These are phyloP conservation scores for Panulirus ornatus DNA, from an alignment of 1,140 invertebrate species.

Conservation along the genomic window DNA sequence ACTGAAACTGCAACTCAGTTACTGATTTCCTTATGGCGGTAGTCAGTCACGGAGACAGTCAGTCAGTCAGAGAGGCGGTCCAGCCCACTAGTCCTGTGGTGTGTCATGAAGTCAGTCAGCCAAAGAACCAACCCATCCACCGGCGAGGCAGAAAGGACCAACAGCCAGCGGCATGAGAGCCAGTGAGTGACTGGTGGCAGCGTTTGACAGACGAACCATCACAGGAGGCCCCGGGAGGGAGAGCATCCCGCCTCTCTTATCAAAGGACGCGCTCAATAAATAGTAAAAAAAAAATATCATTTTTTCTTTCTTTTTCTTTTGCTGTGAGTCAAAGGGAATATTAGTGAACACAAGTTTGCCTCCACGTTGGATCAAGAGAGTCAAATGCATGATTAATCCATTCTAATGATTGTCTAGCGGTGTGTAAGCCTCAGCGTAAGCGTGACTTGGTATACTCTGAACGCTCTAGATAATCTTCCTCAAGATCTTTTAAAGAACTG, in stretches of 20 bases:
- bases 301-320: too few relatives aligned
- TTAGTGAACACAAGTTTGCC: neutral
- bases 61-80: too few relatives aligned
- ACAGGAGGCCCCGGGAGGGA: neutral
- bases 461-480: too few relatives aligned
- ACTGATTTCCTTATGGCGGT: too few relatives aligned
- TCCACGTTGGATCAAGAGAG: neutral
- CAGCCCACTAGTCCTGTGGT: too few relatives aligned
- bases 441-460: too few relatives aligned
- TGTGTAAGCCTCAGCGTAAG: too few relatives aligned
- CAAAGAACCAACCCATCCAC: too few relatives aligned
- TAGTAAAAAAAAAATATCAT: neutral
- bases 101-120: too few relatives aligned
- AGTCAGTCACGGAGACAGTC: too few relatives aligned
- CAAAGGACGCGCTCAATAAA: neutral
- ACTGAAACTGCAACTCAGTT: too few relatives aligned
- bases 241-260: neutral
- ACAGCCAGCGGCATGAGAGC: neutral
- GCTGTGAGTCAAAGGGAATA: slow-evolving; percentile 2
- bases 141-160: neutral
- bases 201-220: neutral
- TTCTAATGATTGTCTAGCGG: neutral
- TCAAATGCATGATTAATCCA: neutral
- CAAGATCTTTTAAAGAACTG: too few relatives aligned
- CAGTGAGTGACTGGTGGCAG: neutral